These are phyloP conservation scores for Chrysolina haemoptera DNA, from an alignment of 2,888 invertebrate genomes.

Conservation along the genomic window DNA sequence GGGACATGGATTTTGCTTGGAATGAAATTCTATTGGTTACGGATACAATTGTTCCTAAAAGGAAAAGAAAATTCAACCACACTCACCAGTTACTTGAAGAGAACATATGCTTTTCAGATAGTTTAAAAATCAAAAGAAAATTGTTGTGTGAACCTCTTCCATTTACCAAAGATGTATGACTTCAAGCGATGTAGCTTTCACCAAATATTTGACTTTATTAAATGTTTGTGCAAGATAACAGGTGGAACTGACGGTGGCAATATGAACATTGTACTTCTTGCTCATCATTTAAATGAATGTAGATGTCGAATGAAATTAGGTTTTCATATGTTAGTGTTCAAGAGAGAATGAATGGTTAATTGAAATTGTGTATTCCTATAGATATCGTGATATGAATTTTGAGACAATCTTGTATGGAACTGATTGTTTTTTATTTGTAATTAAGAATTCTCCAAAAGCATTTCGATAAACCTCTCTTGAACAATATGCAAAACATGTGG, in stretches of 20 bases:
- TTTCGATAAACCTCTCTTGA: too few relatives aligned
- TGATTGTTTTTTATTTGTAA: too few relatives aligned
- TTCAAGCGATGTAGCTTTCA: too few relatives aligned
- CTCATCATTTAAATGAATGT: background rate
- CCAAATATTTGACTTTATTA: too few relatives aligned
- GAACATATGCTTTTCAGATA: conserved; percentile 13
- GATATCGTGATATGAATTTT: too few relatives aligned
- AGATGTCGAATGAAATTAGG: background rate
- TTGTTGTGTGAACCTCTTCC: conserved; percentile 6
- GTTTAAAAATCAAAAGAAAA: conserved; percentile 6
- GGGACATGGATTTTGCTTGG: conserved; percentile 85
- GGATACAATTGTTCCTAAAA: conserved; percentile 53
- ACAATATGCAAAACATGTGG: too few relatives aligned
- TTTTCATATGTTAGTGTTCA: too few relatives aligned
- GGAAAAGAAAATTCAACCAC: background rate
- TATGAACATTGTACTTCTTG: background rate
- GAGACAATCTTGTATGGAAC: too few relatives aligned
- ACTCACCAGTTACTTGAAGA: background rate
- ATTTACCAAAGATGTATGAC: conserved; percentile 10
- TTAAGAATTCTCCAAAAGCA: too few relatives aligned
- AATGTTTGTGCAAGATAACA: background rate
- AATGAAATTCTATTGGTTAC: conserved; percentile 58
- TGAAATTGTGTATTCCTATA: too few relatives aligned
- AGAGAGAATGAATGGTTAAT: too few relatives aligned
- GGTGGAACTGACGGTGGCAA: background rate